Evolutionary conservation across 1,140 invertebrate genomes (phyloP).

Genomic region (Oedothorax gibbosus): DNA sequence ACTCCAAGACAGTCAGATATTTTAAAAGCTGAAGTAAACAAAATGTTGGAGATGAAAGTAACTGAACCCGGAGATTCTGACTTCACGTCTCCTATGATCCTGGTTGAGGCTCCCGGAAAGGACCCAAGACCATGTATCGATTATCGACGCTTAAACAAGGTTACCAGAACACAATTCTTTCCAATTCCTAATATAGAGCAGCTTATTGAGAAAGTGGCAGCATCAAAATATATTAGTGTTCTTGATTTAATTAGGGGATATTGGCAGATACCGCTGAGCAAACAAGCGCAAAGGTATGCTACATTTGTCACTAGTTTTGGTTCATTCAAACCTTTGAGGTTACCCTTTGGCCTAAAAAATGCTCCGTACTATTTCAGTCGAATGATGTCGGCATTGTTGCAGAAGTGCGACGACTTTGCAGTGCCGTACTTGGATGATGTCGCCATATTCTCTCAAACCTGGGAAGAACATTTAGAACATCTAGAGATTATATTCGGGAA

Average conservation of each 20-base stretch:
- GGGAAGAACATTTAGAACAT: slow-evolving; percentile 33
- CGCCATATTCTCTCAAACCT: slow-evolving; percentile 20
- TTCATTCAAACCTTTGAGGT: background rate
- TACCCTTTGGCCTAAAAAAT: slow-evolving; percentile 4
- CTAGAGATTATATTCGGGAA: background rate
- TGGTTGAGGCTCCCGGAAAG: background rate
- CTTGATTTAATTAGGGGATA: background rate
- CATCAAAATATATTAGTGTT: background rate
- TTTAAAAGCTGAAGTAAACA: background rate
- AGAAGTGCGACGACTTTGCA: slow-evolving; percentile 2
- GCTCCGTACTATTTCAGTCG: slow-evolving; percentile 25
- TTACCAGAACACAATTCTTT: background rate
- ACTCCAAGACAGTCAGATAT: background rate
- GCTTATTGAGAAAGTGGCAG: slow-evolving; percentile 2
- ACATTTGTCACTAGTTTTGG: slow-evolving; percentile 22
- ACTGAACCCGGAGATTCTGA: background rate
- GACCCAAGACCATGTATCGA: slow-evolving; percentile 14
- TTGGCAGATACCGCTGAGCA: background rate
- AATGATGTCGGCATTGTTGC: slow-evolving; percentile 18
- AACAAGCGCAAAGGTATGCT: slow-evolving; percentile 6
- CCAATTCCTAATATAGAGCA: background rate
- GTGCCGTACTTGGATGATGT: slow-evolving; percentile 36
- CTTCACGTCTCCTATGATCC: too few relatives aligned
- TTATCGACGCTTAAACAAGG: slow-evolving; percentile 14
- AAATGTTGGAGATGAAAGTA: background rate